Percentiles rank a stretch among this genome's conserved stretches.
Evolutionary conservation across 2,888 invertebrate species (phyloP).

Genomic region (Galerucella pusilla): DNA sequence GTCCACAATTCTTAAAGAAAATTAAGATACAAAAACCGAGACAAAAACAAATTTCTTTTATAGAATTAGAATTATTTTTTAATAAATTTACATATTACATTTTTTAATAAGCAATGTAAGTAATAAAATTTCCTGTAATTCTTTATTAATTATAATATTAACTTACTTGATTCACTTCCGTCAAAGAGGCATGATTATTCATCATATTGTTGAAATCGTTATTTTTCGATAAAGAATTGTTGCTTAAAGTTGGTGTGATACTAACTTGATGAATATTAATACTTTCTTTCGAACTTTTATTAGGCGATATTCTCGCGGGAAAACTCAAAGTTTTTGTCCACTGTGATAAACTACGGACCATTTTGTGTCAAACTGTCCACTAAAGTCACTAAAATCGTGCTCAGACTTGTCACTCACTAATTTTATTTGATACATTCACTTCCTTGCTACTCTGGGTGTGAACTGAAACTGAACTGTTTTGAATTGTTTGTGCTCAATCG

Average conservation of each 20-base stretch:
- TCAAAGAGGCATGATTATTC: conserved; percentile 57
- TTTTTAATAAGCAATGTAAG: no score
- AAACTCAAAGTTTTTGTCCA: conserved; percentile 94
- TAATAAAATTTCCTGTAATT: background rate
- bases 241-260: conserved; percentile 73
- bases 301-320: conserved; percentile 85
- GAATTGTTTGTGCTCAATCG: conserved; percentile 57
- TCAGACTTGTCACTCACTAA: conserved; percentile 5
- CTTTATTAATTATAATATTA: background rate
- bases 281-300: conserved; percentile 80
- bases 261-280: conserved; percentile 70
- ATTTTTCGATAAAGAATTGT: conserved; percentile 61
- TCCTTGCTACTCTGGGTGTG: conserved; percentile 26
- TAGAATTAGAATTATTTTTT: no score
- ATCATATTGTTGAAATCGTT: conserved; percentile 62
- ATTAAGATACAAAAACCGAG: no score
- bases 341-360: conserved; percentile 90
- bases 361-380: conserved; percentile 60
- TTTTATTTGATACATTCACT: conserved; percentile 10
- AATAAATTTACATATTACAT: no score
- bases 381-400: conserved; percentile 31
- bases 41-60: no score
- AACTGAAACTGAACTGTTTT: conserved; percentile 51
- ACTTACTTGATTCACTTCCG: conserved; percentile 62
- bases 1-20: no score